Base-by-base conservation (phyloP, 2,888 invertebrate species). In the Platerodrilus igneus region DNA sequence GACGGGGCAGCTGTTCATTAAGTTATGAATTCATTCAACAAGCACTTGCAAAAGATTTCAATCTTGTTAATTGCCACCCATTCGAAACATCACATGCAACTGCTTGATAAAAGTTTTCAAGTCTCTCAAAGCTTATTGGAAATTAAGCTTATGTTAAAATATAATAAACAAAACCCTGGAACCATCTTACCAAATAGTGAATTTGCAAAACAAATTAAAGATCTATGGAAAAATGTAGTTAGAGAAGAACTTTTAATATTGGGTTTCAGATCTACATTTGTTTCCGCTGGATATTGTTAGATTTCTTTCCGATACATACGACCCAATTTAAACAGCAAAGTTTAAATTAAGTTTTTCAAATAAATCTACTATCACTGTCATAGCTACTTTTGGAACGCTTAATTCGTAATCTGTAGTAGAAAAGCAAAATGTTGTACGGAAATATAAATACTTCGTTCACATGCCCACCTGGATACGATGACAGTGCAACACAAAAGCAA, bases 51-150 rank as follows among this genome's bases (percentile, higher is more conserved):
- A 39, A 43, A 31, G 35, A 16, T 17, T 26, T 38, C 6, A 38
- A 30, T 26, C 37, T 45, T 10, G 14, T 45, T 11, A 45, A 22
- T 22, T 28, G 39, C 11, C 36, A 39, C 39, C 4, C 39, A 40
- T 32, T 16, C 36, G 8, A 44, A 26, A 8, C 32, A 40, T 16
- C 36, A 17, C 17, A 37, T 45, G 40, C 41, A 37, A 22, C 41
- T 33, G 2, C 19, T 36, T 1, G 41, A 45, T 14, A 45, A 41
- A 32, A 16, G 44, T 36, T 5, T 44, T 44, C 23, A 41, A 31
- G 25, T 27, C 40, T 21, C 6, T 41, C 7, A 41, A 45, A 15
- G 32, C 27, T 7, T 9, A 10, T 8, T 42, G 37, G 42, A 42
- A 42, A n/a, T 38, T 9, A 33, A 33, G 21, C 9, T 29, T 7